phyloP scores from a whole-genome alignment of 2,113 vertebrate genomes.

The Mormyrus iriodes region DNA sequence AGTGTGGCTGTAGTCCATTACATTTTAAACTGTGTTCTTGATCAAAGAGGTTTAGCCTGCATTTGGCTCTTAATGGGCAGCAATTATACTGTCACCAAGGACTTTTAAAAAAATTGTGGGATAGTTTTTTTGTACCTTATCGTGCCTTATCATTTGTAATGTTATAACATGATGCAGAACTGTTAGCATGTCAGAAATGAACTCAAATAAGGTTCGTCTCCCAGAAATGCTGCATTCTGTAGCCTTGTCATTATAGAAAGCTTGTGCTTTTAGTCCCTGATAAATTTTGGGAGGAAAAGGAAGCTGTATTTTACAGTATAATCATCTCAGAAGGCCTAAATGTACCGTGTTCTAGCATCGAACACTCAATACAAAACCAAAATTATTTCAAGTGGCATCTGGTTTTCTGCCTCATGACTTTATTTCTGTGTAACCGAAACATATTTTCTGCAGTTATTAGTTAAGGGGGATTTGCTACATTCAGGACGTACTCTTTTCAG shows the following conservation, averaged over 20 bases:
- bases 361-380: background rate
- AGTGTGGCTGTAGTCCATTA: too few species aligned
- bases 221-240: background rate
- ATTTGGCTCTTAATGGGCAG: background rate
- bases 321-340: background rate
- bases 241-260: background rate
- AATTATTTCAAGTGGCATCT: background rate
- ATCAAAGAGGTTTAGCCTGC: background rate
- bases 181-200: background rate
- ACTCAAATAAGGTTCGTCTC: background rate
- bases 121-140: too few species aligned
- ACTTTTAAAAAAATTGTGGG: background rate
- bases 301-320: background rate
- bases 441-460: background rate
- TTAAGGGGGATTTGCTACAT: background rate
- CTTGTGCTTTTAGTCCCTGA: background rate
- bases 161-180: background rate
- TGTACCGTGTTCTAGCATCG: background rate
- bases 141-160: constrained; percentile 10
- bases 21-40: background rate
- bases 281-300: background rate
- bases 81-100: background rate
- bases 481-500: background rate
- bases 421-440: background rate
- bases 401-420: background rate